phyloP scores from a whole-genome alignment of 2,797 vertebrate species.

The Liasis olivaceus region DNA sequence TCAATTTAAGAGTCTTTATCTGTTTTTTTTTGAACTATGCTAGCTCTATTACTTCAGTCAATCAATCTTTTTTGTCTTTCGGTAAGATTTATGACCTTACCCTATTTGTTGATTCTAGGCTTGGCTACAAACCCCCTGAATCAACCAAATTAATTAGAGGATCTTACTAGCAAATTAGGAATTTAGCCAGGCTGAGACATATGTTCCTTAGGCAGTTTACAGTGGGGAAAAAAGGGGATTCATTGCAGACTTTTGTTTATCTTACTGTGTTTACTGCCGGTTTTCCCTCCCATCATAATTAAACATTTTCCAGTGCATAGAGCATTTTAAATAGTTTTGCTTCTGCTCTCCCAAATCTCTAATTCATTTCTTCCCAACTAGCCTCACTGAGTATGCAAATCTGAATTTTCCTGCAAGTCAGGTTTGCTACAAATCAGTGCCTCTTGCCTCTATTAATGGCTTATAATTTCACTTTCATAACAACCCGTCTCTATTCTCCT shows the following conservation, averaged over 20 bases:
- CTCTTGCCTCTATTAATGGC: constrained; percentile 6
- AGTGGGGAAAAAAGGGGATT: constrained; percentile 10
- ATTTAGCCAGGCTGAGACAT: constrained; percentile 47
- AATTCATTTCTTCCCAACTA: constrained; percentile 1
- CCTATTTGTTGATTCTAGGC: not conserved
- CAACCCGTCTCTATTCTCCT: not conserved
- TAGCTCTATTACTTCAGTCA: not conserved
- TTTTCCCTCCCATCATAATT: not conserved
- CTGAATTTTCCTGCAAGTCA: not conserved
- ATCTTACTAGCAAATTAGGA: constrained; percentile 42
- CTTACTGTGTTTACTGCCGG: not conserved
- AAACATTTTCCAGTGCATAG: not conserved
- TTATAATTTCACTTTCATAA: not conserved
- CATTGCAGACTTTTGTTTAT: constrained; percentile 36
- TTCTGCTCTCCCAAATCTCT: not conserved
- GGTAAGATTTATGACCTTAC: constrained; percentile 13
- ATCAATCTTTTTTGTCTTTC: constrained; percentile 11
- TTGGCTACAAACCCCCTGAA: constrained; percentile 25
- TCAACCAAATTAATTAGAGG: constrained; percentile 39
- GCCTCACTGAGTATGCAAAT: constrained; percentile 6
- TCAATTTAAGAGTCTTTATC: not conserved
- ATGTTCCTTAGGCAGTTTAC: constrained; percentile 46
- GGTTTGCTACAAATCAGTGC: not conserved
- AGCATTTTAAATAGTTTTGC: constrained; percentile 7
- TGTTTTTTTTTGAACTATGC: not conserved